Percentiles rank a stretch among this genome's conserved stretches.
Conservation (phyloP, 2,113 vertebrate genomes). For the Syrrhaptes paradoxus region DNA sequence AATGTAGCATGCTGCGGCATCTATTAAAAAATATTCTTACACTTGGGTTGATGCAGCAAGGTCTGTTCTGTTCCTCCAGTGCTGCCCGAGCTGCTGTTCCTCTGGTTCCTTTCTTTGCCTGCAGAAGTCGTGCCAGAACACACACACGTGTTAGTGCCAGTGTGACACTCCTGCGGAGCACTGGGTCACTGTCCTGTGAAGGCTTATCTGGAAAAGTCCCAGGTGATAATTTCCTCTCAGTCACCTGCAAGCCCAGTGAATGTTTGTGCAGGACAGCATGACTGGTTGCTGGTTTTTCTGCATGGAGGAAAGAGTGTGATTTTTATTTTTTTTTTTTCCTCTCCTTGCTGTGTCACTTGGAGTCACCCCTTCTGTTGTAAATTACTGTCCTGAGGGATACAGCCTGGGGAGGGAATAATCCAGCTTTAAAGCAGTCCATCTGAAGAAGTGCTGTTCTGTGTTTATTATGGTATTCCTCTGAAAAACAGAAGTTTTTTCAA, state of each 20-base stretch:
- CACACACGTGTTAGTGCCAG: too few species aligned
- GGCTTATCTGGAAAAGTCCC: not conserved
- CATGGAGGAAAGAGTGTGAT: not conserved
- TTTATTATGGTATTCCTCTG: not conserved
- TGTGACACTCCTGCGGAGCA: not conserved
- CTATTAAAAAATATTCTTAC: not conserved
- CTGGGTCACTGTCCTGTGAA: not conserved
- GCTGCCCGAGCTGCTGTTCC: not conserved
- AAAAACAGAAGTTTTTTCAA: not conserved
- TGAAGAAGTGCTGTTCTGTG: not conserved
- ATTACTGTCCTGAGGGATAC: not conserved
- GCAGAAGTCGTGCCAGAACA: not conserved
- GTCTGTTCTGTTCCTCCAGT: not conserved
- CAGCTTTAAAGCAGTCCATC: not conserved
- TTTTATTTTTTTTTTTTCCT: not conserved
- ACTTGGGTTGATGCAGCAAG: not conserved
- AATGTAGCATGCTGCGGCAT: not conserved
- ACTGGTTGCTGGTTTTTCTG: not conserved
- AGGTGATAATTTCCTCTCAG: not conserved
- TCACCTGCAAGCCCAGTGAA: not conserved
- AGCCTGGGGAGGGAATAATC: not conserved
- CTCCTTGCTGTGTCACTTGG: not conserved
- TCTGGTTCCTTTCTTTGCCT: not conserved
- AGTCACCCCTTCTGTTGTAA: not conserved
- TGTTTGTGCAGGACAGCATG: not conserved